Evolutionary conservation across 2,113 vertebrate genomes (phyloP).

Genomic region (Apteryx mantelli): DNA sequence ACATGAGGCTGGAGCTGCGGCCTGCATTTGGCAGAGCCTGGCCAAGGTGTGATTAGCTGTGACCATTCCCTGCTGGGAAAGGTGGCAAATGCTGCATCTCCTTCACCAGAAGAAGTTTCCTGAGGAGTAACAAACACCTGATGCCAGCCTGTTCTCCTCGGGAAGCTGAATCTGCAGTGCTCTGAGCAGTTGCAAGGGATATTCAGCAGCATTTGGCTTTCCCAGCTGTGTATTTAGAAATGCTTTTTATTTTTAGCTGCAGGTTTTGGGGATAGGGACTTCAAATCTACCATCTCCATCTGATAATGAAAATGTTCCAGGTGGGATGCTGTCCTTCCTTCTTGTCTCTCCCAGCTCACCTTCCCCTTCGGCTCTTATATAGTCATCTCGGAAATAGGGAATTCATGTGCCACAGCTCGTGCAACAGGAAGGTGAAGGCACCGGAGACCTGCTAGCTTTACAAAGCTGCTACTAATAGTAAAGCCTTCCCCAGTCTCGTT

Average conservation of each 20-base stretch:
- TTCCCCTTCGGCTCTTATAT: background rate
- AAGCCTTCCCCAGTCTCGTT: no score
- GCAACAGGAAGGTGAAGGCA: background rate
- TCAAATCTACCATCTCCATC: background rate
- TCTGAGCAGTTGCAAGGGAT: background rate
- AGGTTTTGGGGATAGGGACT: no score
- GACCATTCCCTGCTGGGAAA: background rate
- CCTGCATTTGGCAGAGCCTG: fast-evolving
- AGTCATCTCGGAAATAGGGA: background rate
- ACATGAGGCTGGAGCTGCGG: background rate
- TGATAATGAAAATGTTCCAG: background rate
- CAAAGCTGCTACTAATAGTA: no score
- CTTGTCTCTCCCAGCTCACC: background rate
- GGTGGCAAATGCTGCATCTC: no score
- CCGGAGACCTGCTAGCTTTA: no score
- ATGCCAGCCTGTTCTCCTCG: background rate
- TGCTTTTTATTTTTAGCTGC: background rate
- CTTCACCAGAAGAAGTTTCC: background rate
- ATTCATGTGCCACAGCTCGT: background rate
- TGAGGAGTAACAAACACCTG: background rate
- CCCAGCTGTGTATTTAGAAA: background rate
- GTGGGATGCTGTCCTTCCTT: background rate
- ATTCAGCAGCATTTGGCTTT: background rate
- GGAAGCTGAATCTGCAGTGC: background rate
- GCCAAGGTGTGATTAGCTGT: fast-evolving